Percentiles rank a stretch among this genome's conserved stretches.
phyloP scores from a whole-genome alignment of 2,797 vertebrate species.

The Apogon talboti region DNA sequence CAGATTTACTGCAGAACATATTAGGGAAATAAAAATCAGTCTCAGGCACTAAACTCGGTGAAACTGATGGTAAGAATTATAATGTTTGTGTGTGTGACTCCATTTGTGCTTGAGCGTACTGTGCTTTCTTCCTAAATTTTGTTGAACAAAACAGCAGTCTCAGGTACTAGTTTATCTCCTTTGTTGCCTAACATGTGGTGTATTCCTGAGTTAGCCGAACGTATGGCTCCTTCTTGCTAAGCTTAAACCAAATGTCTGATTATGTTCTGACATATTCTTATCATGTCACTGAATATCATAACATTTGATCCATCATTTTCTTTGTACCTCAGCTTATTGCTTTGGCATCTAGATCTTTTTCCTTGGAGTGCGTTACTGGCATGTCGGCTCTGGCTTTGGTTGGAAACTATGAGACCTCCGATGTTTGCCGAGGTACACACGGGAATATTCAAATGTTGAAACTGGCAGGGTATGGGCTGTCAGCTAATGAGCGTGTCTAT shows the following conservation, averaged over 20 bases:
- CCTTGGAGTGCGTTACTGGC: slow-evolving; percentile 81
- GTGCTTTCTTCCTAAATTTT: slow-evolving; percentile 39
- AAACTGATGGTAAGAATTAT: slow-evolving; percentile 64
- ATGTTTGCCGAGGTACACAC: slow-evolving; percentile 83
- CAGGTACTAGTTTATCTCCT: slow-evolving; percentile 42
- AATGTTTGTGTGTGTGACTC: slow-evolving; percentile 22
- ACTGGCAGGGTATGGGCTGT: slow-evolving; percentile 82
- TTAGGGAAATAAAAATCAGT: slow-evolving; percentile 84
- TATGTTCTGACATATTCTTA: slow-evolving; percentile 71
- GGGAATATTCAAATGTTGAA: slow-evolving; percentile 85
- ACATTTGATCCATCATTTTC: slow-evolving; percentile 74
- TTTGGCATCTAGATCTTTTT: slow-evolving; percentile 77
- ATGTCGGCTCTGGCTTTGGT: slow-evolving; percentile 72
- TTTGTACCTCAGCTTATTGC: slow-evolving; percentile 75
- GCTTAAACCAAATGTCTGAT: slow-evolving; percentile 68
- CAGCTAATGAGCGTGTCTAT: slow-evolving; percentile 85
- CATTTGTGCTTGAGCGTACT: slow-evolving; percentile 21
- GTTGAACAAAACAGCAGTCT: slow-evolving; percentile 47
- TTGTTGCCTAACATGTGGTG: slow-evolving; percentile 38
- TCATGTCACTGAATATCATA: slow-evolving; percentile 73
- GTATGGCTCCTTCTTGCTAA: slow-evolving; percentile 26
- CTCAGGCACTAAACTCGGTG: slow-evolving; percentile 68
- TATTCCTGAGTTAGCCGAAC: slow-evolving; percentile 58
- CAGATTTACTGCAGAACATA: slow-evolving; percentile 86
- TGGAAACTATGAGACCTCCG: slow-evolving; percentile 81